phyloP scores from a whole-genome alignment of 2,797 vertebrate species.

The Calcarius lapponicus region DNA sequence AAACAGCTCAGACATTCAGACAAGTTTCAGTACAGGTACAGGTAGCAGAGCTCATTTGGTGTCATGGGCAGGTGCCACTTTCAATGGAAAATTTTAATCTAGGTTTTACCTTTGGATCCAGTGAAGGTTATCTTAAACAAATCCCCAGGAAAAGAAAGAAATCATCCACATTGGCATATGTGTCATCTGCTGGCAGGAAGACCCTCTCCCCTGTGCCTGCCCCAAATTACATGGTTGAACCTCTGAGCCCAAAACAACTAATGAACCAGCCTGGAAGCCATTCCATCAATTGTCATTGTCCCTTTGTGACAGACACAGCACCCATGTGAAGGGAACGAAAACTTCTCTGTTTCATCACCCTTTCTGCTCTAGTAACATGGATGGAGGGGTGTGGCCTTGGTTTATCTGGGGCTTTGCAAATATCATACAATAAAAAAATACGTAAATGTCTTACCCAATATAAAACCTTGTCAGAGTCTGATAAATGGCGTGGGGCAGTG shows the following conservation, averaged over 20 bases:
- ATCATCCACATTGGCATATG: not conserved
- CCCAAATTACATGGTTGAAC: not conserved
- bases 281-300: not conserved
- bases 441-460: conserved; percentile 65
- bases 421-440: not conserved
- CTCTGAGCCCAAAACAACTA: not conserved
- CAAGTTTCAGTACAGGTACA: not conserved
- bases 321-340: not conserved
- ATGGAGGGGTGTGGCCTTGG: not conserved
- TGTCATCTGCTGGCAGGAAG: accelerated
- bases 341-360: not conserved
- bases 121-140: not conserved
- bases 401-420: not conserved
- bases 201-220: not conserved
- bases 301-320: not conserved
- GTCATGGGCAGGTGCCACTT: not conserved
- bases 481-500: conserved; percentile 75
- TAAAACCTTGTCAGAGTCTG: conserved; percentile 75
- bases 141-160: not conserved
- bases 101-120: not conserved
- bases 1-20: not conserved
- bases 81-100: not conserved
- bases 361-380: not conserved
- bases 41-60: not conserved
- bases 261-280: not conserved